A percentile compares a stretch with the other conserved stretches of the same genome.
phyloP scores from a whole-genome alignment of 1,140 invertebrate genomes.

The Drosophila fuyamai region DNA sequence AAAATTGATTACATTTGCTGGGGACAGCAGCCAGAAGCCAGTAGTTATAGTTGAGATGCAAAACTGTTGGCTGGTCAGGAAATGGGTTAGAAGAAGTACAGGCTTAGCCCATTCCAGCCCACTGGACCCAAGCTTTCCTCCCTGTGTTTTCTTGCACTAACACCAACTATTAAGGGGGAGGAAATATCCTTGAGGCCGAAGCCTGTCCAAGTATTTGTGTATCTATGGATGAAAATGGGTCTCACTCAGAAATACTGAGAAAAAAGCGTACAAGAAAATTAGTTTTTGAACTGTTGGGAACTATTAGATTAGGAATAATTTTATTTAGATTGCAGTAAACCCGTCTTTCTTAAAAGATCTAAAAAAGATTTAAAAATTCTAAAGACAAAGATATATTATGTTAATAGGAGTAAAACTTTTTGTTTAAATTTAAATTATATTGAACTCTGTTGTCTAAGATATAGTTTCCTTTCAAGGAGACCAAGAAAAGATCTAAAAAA shows the following conservation, averaged over 20 bases:
- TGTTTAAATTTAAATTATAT: no score
- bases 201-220: slow-evolving; percentile 40
- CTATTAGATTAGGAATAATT: not conserved
- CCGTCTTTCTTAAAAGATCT: no score
- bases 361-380: no score
- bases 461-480: no score
- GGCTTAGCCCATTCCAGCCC: slow-evolving; percentile 15
- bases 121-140: not conserved
- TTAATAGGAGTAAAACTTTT: no score
- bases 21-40: slow-evolving; percentile 22
- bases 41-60: slow-evolving; percentile 62
- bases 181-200: slow-evolving; percentile 66
- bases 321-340: no score
- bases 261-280: not conserved
- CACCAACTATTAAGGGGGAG: slow-evolving; percentile 33
- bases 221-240: slow-evolving; percentile 36
- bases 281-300: not conserved
- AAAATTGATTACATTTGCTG: slow-evolving; percentile 79
- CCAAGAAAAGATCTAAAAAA: no score
- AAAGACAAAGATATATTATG: no score
- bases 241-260: slow-evolving; percentile 15
- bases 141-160: slow-evolving; percentile 59
- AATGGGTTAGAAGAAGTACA: slow-evolving; percentile 44
- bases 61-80: slow-evolving; percentile 55
- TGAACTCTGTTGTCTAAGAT: no score